phyloP scores from a whole-genome alignment of 2,797 vertebrate genomes.

The Falco naumanni region DNA sequence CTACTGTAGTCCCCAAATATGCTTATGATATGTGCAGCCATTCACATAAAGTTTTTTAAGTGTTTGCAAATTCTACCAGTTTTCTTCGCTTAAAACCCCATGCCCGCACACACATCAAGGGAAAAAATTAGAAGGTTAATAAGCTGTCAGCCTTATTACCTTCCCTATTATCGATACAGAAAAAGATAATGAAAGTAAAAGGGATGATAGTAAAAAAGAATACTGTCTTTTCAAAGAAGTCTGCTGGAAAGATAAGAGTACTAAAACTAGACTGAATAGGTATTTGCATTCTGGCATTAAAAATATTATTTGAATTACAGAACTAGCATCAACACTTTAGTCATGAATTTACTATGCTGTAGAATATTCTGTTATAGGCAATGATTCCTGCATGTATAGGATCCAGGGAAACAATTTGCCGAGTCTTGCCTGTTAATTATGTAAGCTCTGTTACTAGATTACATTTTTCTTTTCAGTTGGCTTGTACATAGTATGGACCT shows the following conservation, averaged over 20 bases:
- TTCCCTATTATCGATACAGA: neutral
- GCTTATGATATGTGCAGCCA: neutral
- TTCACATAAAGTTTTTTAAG: neutral
- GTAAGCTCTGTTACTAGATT: neutral
- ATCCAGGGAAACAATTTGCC: neutral
- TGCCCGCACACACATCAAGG: neutral
- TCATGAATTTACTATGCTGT: neutral
- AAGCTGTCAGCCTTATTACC: neutral
- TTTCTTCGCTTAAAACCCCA: neutral
- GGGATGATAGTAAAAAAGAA: neutral
- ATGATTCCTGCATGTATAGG: fast-evolving
- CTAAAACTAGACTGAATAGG: neutral
- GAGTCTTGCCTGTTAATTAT: neutral
- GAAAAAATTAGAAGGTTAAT: neutral
- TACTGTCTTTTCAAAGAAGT: neutral
- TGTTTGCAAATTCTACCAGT: neutral
- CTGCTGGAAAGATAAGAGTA: neutral
- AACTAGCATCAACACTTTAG: neutral
- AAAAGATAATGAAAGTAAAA: neutral
- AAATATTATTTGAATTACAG: neutral
- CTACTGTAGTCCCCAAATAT: neutral
- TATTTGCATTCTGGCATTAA: neutral
- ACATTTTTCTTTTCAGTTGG: neutral
- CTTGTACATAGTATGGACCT: neutral
- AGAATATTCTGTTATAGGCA: neutral